These are phyloP conservation scores for Chymomyza costata DNA, from an alignment of 1,140 invertebrate species.

Conservation along the genomic window DNA sequence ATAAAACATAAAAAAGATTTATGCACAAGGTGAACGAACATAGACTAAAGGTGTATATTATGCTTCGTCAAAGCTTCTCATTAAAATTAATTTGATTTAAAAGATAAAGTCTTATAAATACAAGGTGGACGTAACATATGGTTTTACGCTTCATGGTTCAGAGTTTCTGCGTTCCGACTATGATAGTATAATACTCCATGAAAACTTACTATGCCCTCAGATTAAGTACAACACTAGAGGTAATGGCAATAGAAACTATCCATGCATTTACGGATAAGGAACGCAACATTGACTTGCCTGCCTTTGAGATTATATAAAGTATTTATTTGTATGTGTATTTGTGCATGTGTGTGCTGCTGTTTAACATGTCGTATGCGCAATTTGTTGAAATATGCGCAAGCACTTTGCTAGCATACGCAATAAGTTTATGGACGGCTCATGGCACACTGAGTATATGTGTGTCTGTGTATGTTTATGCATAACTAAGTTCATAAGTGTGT, in stretches of 20 bases:
- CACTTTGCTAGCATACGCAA: slow-evolving; percentile 54
- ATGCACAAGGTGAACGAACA: too few relatives aligned
- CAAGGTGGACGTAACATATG: too few relatives aligned
- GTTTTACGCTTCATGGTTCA: too few relatives aligned
- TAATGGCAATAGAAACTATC: too few relatives aligned
- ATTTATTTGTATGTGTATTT: slow-evolving; percentile 17
- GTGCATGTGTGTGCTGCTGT: slow-evolving; percentile 35
- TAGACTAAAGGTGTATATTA: too few relatives aligned
- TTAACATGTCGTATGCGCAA: slow-evolving; percentile 72
- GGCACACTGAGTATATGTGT: neutral
- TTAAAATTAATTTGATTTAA: too few relatives aligned
- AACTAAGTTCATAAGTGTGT: too few relatives aligned
- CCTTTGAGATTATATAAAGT: slow-evolving; percentile 23
- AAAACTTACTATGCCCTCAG: slow-evolving; percentile 42
- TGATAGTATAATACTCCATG: slow-evolving; percentile 6
- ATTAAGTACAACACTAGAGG: too few relatives aligned
- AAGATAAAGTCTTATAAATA: too few relatives aligned
- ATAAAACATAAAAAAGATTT: too few relatives aligned
- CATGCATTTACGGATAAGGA: slow-evolving; percentile 55
- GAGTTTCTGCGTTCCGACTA: too few relatives aligned
- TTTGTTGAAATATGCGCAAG: slow-evolving; percentile 68
- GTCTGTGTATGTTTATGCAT: slow-evolving; percentile 2
- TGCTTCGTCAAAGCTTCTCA: too few relatives aligned
- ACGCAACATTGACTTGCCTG: slow-evolving; percentile 39
- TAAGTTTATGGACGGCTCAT: slow-evolving; percentile 46